A percentile compares a stretch with the other conserved stretches of the same genome.
Evolutionary conservation across 2,797 vertebrate genomes (phyloP).

Genomic region (Pantherophis vulpinus): DNA sequence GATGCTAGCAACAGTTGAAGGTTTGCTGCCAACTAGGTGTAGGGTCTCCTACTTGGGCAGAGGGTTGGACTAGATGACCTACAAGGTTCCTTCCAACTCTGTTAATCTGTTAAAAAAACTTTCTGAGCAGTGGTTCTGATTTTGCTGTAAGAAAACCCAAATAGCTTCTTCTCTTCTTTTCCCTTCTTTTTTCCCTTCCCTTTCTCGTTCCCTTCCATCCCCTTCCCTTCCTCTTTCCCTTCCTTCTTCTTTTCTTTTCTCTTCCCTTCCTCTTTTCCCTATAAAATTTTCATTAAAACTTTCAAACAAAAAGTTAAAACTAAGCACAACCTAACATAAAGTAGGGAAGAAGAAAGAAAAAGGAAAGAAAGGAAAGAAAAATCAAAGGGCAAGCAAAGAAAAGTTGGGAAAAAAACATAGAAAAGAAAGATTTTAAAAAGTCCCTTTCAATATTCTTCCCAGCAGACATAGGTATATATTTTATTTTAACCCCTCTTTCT

Average conservation of each 20-base stretch:
- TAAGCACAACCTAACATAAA: not conserved
- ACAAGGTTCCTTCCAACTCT: too few species aligned
- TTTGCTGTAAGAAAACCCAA: not conserved
- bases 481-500: not conserved
- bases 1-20: not conserved
- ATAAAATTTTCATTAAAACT: not conserved
- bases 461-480: not conserved
- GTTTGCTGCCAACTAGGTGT: not conserved
- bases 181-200: not conserved
- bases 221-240: not conserved
- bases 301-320: not conserved
- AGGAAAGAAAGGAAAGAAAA: not conserved
- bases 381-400: not conserved
- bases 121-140: not conserved
- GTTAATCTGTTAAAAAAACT: too few species aligned
- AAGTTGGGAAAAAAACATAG: not conserved
- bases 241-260: not conserved
- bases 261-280: not conserved
- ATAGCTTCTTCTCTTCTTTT: not conserved
- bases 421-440: not conserved
- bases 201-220: too few species aligned
- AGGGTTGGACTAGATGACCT: too few species aligned
- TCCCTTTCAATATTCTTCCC: not conserved
- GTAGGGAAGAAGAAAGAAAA: not conserved
- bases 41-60: too few species aligned